Evolutionary conservation across 1,140 invertebrate species (phyloP).

Genomic region (Eupeodes corollae): DNA sequence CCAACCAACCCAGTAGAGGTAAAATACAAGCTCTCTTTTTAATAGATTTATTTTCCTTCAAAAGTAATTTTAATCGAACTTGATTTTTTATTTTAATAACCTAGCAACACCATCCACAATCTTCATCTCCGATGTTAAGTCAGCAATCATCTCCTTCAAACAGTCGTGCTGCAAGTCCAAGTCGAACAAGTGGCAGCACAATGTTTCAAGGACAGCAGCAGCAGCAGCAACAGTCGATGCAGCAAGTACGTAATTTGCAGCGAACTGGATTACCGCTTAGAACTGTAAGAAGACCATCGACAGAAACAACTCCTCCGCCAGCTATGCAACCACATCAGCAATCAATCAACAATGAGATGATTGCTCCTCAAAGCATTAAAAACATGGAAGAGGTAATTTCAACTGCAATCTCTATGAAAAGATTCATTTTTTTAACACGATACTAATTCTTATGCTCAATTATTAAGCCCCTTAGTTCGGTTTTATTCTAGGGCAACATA

Average conservation of each 20-base stretch:
- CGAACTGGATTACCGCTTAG: conserved; percentile 18
- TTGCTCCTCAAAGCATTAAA: conserved; percentile 19
- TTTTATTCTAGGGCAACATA: no score
- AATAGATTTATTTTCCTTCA: conserved; percentile 4
- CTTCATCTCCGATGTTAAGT: conserved; percentile 45
- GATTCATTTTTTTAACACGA: no score
- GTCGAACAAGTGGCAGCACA: conserved; percentile 39
- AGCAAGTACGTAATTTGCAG: conserved; percentile 19
- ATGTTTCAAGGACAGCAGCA: conserved; percentile 12
- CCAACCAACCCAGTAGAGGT: conserved; percentile 1
- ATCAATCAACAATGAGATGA: conserved; percentile 11
- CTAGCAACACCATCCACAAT: conserved; percentile 37
- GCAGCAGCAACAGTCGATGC: conserved; percentile 19
- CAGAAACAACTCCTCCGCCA: conserved; percentile 41
- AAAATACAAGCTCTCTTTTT: not conserved
- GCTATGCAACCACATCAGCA: conserved; percentile 9
- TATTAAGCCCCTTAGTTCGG: no score
- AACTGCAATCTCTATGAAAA: not conserved
- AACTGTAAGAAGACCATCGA: conserved; percentile 35
- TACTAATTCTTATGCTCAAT: no score
- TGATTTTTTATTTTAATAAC: conserved; percentile 5
- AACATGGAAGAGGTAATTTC: conserved; percentile 24
- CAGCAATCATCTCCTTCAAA: conserved; percentile 45
- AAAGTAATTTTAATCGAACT: not conserved
- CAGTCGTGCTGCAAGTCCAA: conserved; percentile 48